phyloP scores from a whole-genome alignment of 2,113 vertebrate genomes.

The Cyprinus carpio region DNA sequence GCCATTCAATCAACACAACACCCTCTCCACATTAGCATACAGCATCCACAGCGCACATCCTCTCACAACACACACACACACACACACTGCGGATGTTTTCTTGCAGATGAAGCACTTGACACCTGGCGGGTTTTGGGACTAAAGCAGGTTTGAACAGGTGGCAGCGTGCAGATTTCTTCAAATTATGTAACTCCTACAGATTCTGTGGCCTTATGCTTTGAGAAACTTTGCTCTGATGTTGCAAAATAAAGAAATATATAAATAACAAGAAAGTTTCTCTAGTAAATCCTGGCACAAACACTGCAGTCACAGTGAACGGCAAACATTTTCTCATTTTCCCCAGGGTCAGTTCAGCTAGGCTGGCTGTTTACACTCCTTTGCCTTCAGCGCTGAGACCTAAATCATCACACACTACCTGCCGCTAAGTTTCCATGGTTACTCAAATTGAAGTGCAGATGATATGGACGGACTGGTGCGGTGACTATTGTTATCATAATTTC shows the following conservation, averaged over 20 bases:
- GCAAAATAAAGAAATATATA: constrained; percentile 42
- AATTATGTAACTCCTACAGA: constrained; percentile 49
- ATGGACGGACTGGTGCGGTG: constrained; percentile 37
- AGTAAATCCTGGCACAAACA: not conserved
- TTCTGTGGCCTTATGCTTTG: constrained; percentile 39
- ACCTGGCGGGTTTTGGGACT: constrained; percentile 51
- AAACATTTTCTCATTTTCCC: constrained; percentile 8
- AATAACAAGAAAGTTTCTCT: constrained; percentile 13
- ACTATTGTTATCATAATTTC: constrained; percentile 59
- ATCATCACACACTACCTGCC: constrained; percentile 49
- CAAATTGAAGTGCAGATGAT: constrained; percentile 51
- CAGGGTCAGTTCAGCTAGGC: constrained; percentile 19
- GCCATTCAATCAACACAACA: constrained; percentile 48
- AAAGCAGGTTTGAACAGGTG: constrained; percentile 56
- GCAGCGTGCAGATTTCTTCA: constrained; percentile 52
- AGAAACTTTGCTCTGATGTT: constrained; percentile 49
- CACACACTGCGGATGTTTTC: constrained; percentile 42
- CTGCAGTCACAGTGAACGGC: not conserved
- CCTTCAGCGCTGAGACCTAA: constrained; percentile 43
- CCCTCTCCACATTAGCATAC: constrained; percentile 32
- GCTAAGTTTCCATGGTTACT: constrained; percentile 63
- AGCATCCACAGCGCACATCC: not conserved
- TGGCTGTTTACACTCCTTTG: constrained; percentile 3
- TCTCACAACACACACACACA: constrained; percentile 27
- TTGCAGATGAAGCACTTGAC: constrained; percentile 47